Base-by-base conservation (phyloP, 1,140 invertebrate species). In the Panagrolaimus sp. region DNA sequence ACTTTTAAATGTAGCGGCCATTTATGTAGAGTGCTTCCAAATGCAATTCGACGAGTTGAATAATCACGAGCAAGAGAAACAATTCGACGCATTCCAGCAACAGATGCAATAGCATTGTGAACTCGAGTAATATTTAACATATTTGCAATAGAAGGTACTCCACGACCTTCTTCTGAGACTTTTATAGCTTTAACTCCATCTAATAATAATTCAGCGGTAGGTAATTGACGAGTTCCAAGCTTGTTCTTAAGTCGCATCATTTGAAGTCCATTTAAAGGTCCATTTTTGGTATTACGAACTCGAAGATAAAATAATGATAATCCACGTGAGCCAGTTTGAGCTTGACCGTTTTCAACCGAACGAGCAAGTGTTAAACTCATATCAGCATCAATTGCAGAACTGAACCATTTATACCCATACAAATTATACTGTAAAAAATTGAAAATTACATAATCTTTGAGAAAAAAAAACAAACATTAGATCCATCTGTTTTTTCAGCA, bases 371-470 rank as follows among this genome's bases (percentile, higher is more conserved):
- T 88, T 43, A 88, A 83, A 26, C 87, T 80, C 77, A 88, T 87
- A 77, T 88, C 86, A 17, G 87, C 82, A 83, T 89, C 88, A 45
- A 87, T 88, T 26, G 88, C 88, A 6, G 88, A 88, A 45, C 86
- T 86, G 78, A 88, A 88, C 87, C 88, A 89, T 79, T 87, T 87
- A 74, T 87, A 87, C 4, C 88, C 88, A 82, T 86, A 85, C 6
- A 88, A 78, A 43, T 72, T 77, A 72, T 86, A 87, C 44, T 79
- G 81, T 43, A 84, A 85, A 73, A 84, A 79, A 15, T 71, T 26
- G 8, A 63, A 12, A 47, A 69, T 48, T n/a, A 76, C 4, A n/a
- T n/a, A 47, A 47, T 47, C 4, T 21, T n/a, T 47, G 10, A 15
- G 2, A n/a, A 15, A 47, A n/a, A n/a, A 47, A 15, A 15, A n/a